These are phyloP conservation scores for Gerosis bhagava DNA, from an alignment of 2,888 invertebrate species.

Conservation along the genomic window DNA sequence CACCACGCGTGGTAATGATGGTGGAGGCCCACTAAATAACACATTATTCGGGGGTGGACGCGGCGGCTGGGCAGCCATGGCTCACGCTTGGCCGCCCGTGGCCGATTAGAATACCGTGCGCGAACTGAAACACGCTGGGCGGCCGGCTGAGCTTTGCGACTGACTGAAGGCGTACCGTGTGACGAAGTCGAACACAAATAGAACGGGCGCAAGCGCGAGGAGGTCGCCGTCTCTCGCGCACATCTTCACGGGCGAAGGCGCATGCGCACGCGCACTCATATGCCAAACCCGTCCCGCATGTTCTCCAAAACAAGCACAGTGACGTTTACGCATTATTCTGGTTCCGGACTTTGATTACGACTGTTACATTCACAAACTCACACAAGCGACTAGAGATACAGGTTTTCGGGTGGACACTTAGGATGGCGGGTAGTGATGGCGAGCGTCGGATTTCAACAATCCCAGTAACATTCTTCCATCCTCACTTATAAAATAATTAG, in stretches of 20 bases:
- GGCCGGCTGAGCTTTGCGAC: conserved; percentile 76
- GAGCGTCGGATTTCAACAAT: conserved; percentile 57
- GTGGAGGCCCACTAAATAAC: conserved; percentile 74
- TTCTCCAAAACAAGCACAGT: conserved; percentile 70
- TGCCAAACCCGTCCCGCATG: conserved; percentile 76
- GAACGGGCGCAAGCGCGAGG: conserved; percentile 79
- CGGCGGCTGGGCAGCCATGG: conserved; percentile 78
- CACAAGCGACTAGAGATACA: conserved; percentile 46
- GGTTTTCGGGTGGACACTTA: conserved; percentile 73
- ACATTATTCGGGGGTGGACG: conserved; percentile 76
- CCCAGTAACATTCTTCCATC: conserved; percentile 53
- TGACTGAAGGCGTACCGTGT: conserved; percentile 79
- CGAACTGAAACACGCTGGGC: conserved; percentile 73
- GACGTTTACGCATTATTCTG: conserved; percentile 73
- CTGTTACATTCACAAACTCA: conserved; percentile 44
- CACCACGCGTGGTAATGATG: conserved; percentile 73
- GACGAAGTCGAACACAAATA: conserved; percentile 81
- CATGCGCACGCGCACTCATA: conserved; percentile 73
- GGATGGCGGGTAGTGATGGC: conserved; percentile 44
- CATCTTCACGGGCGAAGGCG: conserved; percentile 80
- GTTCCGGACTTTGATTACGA: conserved; percentile 69
- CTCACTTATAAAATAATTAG: conserved; percentile 46
- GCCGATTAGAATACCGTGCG: conserved; percentile 48
- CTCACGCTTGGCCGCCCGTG: conserved; percentile 66
- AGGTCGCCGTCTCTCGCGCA: conserved; percentile 80